Percentiles rank a stretch among this genome's conserved stretches.
These are phyloP conservation scores for Chloebia gouldiae DNA, from an alignment of 2,113 vertebrate genomes.

Conservation along the genomic window DNA sequence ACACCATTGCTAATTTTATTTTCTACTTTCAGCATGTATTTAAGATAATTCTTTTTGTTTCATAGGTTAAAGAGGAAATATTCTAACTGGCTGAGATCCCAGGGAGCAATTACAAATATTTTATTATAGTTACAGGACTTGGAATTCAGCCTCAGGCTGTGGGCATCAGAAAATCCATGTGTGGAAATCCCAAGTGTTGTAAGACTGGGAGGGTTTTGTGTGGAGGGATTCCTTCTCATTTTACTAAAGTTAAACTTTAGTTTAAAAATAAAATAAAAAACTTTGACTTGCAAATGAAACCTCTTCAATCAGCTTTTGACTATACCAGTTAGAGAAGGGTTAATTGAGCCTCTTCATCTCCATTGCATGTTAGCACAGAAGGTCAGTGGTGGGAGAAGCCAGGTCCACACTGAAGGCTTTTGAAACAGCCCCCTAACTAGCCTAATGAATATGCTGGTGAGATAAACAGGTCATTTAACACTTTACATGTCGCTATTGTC, in stretches of 20 bases:
- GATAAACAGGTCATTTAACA: conserved; percentile 57
- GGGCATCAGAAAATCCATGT: neutral
- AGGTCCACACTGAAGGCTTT: conserved; percentile 33
- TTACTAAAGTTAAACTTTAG: neutral
- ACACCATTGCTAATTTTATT: conserved; percentile 47
- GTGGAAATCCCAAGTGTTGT: neutral
- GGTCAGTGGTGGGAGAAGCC: conserved; percentile 37
- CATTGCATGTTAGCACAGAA: conserved; percentile 14
- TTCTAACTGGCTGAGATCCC: conserved; percentile 44
- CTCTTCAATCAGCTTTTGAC: neutral
- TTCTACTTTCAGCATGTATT: conserved; percentile 30
- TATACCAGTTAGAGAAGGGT: conserved; percentile 15
- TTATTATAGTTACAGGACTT: neutral
- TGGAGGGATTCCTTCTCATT: neutral
- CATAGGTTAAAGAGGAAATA: conserved; percentile 49
- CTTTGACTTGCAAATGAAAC: neutral
- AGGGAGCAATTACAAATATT: conserved; percentile 57
- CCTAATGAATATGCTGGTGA: conserved; percentile 54
- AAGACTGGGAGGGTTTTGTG: neutral
- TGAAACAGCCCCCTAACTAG: conserved; percentile 29
- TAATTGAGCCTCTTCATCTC: conserved; percentile 27
- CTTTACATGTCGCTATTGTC: conserved; percentile 45
- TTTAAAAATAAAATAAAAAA: neutral
- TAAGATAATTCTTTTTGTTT: conserved; percentile 52
- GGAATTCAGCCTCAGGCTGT: neutral